phyloP scores from a whole-genome alignment of 2,888 invertebrate genomes.

The Andricus curvator region DNA sequence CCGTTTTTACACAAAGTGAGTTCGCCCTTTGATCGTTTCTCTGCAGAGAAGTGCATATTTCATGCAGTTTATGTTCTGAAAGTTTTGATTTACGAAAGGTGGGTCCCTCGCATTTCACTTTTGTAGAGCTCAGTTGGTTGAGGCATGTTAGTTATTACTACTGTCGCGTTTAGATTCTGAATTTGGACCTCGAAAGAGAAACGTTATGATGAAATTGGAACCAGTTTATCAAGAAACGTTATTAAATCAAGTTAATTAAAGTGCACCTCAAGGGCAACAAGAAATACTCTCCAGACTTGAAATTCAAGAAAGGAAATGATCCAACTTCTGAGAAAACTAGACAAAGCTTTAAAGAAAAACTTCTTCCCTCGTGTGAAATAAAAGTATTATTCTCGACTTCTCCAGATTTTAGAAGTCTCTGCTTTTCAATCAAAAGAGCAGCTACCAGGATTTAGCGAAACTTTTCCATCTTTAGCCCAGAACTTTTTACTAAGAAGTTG shows the following conservation, averaged over 20 bases:
- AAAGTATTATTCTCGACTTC: conserved; percentile 28
- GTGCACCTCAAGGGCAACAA: conserved; percentile 28
- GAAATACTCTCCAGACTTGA: neutral
- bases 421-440: conserved; percentile 11
- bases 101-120: conserved; percentile 26
- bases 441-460: neutral
- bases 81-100: conserved; percentile 33
- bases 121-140: conserved; percentile 9
- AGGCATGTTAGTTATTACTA: conserved; percentile 12
- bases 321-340: conserved; percentile 2
- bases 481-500: neutral
- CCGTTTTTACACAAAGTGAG: neutral
- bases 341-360: conserved; percentile 16
- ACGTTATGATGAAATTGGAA: conserved; percentile 28
- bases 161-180: conserved; percentile 32
- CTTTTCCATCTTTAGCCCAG: neutral
- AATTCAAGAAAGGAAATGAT: conserved; percentile 5
- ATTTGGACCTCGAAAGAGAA: conserved; percentile 10
- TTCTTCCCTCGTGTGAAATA: conserved; percentile 19
- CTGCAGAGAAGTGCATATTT: conserved; percentile 4
- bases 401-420: conserved; percentile 2
- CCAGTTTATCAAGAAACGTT: conserved; percentile 29
- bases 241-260: conserved; percentile 40
- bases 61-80: conserved; percentile 23
- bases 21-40: conserved; percentile 24